Conservation (phyloP, 2,797 vertebrate genomes). For the Hapalemur alaotrensis region DNA sequence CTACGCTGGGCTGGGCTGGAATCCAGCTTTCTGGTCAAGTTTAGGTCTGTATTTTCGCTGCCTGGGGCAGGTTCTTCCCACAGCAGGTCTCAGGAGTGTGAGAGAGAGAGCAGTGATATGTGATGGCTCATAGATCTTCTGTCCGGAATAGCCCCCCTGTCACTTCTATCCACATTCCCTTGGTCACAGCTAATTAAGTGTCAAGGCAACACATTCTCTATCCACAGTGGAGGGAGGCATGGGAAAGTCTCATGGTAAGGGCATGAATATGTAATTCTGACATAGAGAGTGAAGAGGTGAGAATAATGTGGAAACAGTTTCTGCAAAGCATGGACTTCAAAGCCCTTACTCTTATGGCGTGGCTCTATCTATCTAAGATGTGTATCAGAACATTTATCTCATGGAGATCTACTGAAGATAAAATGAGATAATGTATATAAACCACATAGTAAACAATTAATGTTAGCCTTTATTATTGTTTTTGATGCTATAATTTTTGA, state of each 20-base stretch:
- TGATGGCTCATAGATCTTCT: background rate
- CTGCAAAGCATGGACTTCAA: background rate
- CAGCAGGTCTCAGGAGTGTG: background rate
- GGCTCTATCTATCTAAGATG: background rate
- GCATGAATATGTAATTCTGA: background rate
- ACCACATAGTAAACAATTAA: background rate
- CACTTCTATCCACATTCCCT: background rate
- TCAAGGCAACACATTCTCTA: background rate
- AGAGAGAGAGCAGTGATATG: background rate
- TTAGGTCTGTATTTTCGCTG: background rate
- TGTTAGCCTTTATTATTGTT: background rate
- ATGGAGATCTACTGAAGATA: background rate
- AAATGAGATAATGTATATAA: background rate
- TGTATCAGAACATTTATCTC: background rate
- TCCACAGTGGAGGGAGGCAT: background rate
- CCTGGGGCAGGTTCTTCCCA: fast-evolving
- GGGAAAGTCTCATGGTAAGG: background rate
- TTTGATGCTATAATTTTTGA: background rate
- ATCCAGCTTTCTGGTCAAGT: background rate
- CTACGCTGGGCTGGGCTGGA: background rate
- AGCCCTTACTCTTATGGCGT: background rate
- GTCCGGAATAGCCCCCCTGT: background rate
- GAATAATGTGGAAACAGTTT: background rate
- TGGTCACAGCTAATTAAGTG: background rate
- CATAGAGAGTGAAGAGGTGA: background rate